Percentiles rank a stretch among this genome's conserved stretches.
phyloP scores from a whole-genome alignment of 2,797 vertebrate genomes.

The Anas georgica region DNA sequence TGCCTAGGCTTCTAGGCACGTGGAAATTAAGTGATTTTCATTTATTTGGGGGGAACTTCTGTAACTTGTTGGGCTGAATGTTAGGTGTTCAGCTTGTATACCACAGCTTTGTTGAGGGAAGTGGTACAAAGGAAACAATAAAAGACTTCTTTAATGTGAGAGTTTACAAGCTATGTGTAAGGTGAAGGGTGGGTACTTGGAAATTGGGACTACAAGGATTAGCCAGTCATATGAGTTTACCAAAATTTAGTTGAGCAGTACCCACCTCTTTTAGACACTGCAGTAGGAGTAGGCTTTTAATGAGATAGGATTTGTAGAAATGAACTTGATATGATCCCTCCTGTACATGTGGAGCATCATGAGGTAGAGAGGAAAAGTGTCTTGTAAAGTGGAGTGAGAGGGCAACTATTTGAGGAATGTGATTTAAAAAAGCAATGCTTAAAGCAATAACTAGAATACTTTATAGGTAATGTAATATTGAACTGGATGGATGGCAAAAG shows the following conservation, averaged over 20 bases:
- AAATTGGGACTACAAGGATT: not conserved
- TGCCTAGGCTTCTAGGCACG: not conserved
- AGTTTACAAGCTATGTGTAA: not conserved
- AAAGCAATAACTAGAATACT: not conserved
- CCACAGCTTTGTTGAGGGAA: not conserved
- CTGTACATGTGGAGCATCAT: not conserved
- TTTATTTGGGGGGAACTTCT: not conserved
- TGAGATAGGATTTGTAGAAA: not conserved
- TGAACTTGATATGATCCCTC: not conserved
- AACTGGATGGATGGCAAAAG: not conserved
- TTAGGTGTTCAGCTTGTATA: not conserved
- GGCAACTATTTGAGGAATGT: not conserved
- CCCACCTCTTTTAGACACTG: not conserved
- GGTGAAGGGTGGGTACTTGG: not conserved
- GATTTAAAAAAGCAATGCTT: not conserved
- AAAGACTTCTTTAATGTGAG: fast-evolving
- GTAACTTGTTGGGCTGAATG: not conserved
- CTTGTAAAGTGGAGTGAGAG: not conserved
- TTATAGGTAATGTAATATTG: not conserved
- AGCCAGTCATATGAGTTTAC: not conserved
- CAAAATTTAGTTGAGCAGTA: not conserved
- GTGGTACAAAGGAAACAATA: not conserved
- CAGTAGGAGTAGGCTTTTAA: not conserved
- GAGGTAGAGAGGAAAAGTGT: not conserved
- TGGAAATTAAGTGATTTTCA: not conserved